These are phyloP conservation scores for Puma concolor DNA, from an alignment of 2,113 vertebrate species.

Conservation along the genomic window DNA sequence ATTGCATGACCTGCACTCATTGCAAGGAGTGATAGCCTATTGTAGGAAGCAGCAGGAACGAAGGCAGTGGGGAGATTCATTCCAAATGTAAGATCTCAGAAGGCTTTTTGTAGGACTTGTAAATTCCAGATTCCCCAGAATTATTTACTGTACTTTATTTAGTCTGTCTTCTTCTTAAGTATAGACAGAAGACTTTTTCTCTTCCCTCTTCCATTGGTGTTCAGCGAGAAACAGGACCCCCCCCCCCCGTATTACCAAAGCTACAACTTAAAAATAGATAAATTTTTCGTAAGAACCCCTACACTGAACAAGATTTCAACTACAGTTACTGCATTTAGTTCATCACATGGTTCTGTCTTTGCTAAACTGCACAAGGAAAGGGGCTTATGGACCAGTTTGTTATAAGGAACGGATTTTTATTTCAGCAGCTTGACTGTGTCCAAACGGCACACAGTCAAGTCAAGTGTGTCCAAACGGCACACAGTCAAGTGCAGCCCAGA, in stretches of 20 bases:
- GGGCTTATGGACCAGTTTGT: neutral
- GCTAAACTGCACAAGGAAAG: neutral
- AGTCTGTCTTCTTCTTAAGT: neutral
- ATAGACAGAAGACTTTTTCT: neutral
- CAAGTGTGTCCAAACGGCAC: accelerated
- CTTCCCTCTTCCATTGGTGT: neutral
- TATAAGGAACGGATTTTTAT: neutral
- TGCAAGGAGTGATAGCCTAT: neutral
- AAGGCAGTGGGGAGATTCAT: accelerated
- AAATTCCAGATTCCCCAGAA: neutral
- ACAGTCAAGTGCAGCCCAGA: neutral
- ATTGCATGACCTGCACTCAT: neutral
- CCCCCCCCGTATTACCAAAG: neutral
- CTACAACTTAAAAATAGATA: neutral
- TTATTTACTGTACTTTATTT: neutral
- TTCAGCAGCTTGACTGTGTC: neutral
- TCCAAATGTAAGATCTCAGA: neutral
- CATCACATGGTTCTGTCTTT: neutral
- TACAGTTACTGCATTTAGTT: neutral
- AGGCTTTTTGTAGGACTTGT: neutral
- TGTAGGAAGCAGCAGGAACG: neutral
- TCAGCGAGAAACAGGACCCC: neutral
- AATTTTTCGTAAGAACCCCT: neutral
- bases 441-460: no score
- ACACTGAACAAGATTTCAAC: neutral